A percentile compares a stretch with the other conserved stretches of the same genome.
Evolutionary conservation across 2,888 invertebrate genomes (phyloP).

Genomic region (Dasysyrphus albostriatus): DNA sequence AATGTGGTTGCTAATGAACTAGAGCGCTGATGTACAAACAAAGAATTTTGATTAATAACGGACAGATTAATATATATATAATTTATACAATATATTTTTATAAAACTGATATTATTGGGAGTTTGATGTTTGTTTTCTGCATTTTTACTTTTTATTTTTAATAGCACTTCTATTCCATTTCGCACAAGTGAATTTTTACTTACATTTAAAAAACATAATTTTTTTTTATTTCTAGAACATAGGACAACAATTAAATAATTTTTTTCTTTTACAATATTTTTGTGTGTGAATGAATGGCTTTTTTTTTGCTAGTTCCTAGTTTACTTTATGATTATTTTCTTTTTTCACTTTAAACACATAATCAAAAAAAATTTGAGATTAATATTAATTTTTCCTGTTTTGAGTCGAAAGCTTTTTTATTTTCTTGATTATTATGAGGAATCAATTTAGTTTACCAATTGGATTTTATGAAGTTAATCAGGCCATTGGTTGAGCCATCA

Average conservation of each 20-base stretch:
- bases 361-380: constrained; percentile 28
- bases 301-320: constrained; percentile 39
- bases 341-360: constrained; percentile 27
- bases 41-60: background rate
- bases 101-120: constrained; percentile 55
- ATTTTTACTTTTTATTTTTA: constrained; percentile 13
- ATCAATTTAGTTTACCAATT: constrained; percentile 83
- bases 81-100: constrained; percentile 28
- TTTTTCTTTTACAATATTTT: constrained; percentile 18
- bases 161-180: constrained; percentile 45
- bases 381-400: constrained; percentile 30
- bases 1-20: too few relatives aligned
- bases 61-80: background rate
- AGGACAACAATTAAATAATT: constrained; percentile 51
- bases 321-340: constrained; percentile 15
- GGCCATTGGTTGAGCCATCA: constrained; percentile 98
- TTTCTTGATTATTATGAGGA: constrained; percentile 7
- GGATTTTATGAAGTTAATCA: constrained; percentile 96
- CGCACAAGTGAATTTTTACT: constrained; percentile 45
- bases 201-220: constrained; percentile 55
- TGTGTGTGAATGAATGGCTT: constrained; percentile 55
- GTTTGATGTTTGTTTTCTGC: constrained; percentile 25
- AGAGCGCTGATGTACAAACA: background rate
- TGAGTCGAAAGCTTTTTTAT: constrained; percentile 36
- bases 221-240: constrained; percentile 41